These are phyloP conservation scores for Acipenser ruthenus DNA, from an alignment of 2,797 vertebrate species.

Conservation along the genomic window DNA sequence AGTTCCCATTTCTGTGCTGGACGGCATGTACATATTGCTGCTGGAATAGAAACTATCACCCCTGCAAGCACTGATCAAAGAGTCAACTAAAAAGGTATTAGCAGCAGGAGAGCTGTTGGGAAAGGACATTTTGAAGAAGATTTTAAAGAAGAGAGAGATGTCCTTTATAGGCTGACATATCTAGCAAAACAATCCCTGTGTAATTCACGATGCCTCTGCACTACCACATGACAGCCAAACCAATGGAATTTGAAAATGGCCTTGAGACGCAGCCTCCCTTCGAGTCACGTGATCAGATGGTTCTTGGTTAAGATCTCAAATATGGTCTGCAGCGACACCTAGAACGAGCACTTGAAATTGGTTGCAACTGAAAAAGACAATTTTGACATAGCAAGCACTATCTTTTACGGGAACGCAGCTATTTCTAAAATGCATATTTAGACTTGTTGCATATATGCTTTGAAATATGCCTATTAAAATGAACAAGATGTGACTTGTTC, in stretches of 20 bases:
- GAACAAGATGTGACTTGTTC: background rate
- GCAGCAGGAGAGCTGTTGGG: slow-evolving; percentile 96
- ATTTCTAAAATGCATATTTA: background rate
- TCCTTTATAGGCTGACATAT: slow-evolving; percentile 99
- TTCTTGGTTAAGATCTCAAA: slow-evolving; percentile 58
- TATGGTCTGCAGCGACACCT: slow-evolving; percentile 96
- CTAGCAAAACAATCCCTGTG: slow-evolving; percentile 97
- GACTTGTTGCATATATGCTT: background rate
- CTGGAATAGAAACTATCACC: slow-evolving; percentile 96
- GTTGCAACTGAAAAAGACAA: slow-evolving; percentile 29
- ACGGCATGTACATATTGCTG: slow-evolving; percentile 97
- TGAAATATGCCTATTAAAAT: background rate
- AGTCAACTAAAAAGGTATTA: slow-evolving; percentile 97
- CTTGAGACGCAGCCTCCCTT: slow-evolving; percentile 90
- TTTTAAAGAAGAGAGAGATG: slow-evolving; percentile 90
- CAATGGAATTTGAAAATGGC: slow-evolving; percentile 99
- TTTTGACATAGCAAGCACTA: slow-evolving; percentile 14
- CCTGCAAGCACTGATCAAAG: slow-evolving; percentile 94
- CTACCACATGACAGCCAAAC: slow-evolving; percentile 96
- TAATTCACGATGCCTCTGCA: slow-evolving; percentile 91
- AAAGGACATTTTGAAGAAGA: slow-evolving; percentile 96
- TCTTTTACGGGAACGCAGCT: slow-evolving; percentile 8
- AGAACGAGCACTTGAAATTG: slow-evolving; percentile 71
- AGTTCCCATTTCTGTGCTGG: slow-evolving; percentile 93
- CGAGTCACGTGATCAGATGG: slow-evolving; percentile 61